phyloP scores from a whole-genome alignment of 2,888 invertebrate species.

The Neelides folsomi region DNA sequence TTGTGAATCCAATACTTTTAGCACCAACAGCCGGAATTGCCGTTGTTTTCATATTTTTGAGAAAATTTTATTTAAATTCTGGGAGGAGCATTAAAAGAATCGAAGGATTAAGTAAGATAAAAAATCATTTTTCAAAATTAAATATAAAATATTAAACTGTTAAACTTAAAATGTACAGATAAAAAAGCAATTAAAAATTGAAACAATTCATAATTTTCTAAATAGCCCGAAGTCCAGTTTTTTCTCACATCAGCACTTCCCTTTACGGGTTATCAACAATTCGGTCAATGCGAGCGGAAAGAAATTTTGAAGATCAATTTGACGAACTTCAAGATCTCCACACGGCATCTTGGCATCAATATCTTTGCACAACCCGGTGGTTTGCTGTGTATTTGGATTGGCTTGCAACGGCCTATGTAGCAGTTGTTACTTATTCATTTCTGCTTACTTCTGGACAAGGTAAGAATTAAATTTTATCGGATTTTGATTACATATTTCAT shows the following conservation, averaged over 20 bases:
- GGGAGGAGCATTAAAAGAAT: conserved; percentile 41
- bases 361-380: conserved; percentile 75
- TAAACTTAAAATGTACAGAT: no score
- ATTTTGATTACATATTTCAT: not conserved
- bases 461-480: not conserved
- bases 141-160: no score
- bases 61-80: conserved; percentile 40
- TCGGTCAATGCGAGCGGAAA: conserved; percentile 55
- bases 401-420: conserved; percentile 72
- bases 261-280: conserved; percentile 22
- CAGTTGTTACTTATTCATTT: conserved; percentile 51
- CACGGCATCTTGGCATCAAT: conserved; percentile 67
- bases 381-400: conserved; percentile 64
- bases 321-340: conserved; percentile 60
- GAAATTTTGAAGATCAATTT: conserved; percentile 59
- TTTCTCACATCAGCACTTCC: conserved; percentile 1
- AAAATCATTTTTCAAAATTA: no score
- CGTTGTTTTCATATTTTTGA: conserved; percentile 37
- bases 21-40: conserved; percentile 37
- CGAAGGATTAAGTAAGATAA: conserved; percentile 41
- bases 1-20: conserved; percentile 27
- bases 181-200: no score
- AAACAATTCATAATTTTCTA: no score
- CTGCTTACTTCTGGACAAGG: not conserved
- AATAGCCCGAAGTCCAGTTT: conserved; percentile 8